A percentile compares a stretch with the other conserved stretches of the same genome.
These are phyloP conservation scores for Hipposideros larvatus DNA, from an alignment of 2,797 vertebrate species.

Conservation along the genomic window DNA sequence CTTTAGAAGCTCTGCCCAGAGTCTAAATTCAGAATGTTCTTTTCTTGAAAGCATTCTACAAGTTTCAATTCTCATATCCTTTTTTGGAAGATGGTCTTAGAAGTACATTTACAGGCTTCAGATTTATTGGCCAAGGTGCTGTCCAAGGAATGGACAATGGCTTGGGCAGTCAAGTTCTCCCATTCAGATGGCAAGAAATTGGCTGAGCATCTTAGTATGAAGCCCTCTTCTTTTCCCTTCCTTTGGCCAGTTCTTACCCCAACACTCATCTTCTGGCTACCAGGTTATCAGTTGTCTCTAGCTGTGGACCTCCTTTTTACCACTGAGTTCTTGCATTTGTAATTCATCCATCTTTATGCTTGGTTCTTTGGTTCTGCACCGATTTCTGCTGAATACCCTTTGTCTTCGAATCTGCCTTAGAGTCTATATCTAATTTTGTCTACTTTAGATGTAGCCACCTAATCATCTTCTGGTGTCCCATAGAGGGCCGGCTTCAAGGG, in stretches of 20 bases:
- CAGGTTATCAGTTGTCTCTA: neutral
- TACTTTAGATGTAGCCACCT: neutral
- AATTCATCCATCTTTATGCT: neutral
- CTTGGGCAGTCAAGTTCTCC: neutral
- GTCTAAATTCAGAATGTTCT: neutral
- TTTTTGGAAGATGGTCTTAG: conserved; percentile 51
- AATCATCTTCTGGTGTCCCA: neutral
- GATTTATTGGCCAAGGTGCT: neutral
- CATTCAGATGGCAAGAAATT: neutral
- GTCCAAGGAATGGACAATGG: neutral
- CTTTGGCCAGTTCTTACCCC: neutral
- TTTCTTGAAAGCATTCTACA: conserved; percentile 14
- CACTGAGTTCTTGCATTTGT: neutral
- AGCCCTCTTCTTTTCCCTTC: neutral
- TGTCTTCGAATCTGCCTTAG: conserved; percentile 22
- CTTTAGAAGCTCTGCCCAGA: conserved; percentile 1
- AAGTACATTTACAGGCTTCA: neutral
- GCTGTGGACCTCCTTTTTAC: neutral
- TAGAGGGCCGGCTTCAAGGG: neutral
- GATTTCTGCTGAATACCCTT: neutral
- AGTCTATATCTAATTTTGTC: conserved; percentile 6
- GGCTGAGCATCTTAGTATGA: neutral
- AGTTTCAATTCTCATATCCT: conserved; percentile 8
- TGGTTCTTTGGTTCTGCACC: neutral
- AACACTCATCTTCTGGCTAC: neutral